phyloP scores from a whole-genome alignment of 2,113 vertebrate species.

The Alethe castanea region DNA sequence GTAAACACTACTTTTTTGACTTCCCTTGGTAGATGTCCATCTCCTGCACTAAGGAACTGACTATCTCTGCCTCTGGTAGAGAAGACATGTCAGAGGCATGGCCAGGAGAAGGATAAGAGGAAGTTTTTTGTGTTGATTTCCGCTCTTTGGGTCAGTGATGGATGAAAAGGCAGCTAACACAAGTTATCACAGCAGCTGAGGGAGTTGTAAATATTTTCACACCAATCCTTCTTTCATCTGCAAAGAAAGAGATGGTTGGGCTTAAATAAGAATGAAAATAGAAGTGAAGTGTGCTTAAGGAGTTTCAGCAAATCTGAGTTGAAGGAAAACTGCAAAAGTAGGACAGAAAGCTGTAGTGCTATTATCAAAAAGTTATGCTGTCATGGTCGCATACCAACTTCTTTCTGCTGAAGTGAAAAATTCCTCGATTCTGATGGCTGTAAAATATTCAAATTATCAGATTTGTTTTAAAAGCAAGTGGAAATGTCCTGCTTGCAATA shows the following conservation, averaged over 20 bases:
- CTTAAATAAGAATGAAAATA: not conserved
- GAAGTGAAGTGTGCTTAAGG: not conserved
- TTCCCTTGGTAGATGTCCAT: not conserved
- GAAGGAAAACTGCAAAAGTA: slow-evolving; percentile 12
- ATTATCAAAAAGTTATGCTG: not conserved
- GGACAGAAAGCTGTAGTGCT: not conserved
- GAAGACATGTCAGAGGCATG: not conserved
- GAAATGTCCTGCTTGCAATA: not conserved
- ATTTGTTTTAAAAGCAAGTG: not conserved
- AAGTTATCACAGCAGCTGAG: not conserved
- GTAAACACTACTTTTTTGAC: not conserved
- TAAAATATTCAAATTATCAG: not conserved
- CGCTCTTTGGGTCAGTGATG: not conserved
- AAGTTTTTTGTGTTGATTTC: not conserved
- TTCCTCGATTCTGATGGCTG: not conserved
- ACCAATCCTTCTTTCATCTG: not conserved
- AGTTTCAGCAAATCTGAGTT: not conserved
- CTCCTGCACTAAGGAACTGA: not conserved
- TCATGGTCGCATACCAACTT: not conserved
- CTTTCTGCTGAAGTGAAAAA: not conserved
- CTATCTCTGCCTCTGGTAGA: not conserved
- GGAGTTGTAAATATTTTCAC: not conserved
- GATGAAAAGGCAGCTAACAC: not conserved
- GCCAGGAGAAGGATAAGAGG: not conserved
- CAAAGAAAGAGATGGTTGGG: not conserved